Percentiles rank a stretch among this genome's conserved stretches.
phyloP scores from a whole-genome alignment of 2,888 invertebrate genomes.

The Vesta saturnalis region DNA sequence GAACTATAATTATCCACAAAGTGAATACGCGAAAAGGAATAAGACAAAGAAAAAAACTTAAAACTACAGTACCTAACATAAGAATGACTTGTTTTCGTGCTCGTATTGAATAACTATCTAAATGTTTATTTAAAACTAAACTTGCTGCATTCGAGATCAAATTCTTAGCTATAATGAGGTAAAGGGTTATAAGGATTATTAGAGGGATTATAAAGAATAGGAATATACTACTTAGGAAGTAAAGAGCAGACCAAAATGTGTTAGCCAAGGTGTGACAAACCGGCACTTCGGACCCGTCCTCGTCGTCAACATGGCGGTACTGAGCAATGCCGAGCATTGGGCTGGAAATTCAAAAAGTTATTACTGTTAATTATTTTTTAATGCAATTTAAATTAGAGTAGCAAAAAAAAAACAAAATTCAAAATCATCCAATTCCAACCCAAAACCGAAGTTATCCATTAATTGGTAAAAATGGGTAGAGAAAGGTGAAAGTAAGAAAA shows the following conservation, averaged over 20 bases:
- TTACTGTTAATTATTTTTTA: constrained; percentile 16
- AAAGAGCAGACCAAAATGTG: constrained; percentile 78
- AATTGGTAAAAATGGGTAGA: constrained; percentile 28
- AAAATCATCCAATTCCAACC: constrained; percentile 50
- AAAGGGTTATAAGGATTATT: constrained; percentile 80
- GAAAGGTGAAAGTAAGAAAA: constrained; percentile 26
- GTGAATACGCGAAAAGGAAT: constrained; percentile 87
- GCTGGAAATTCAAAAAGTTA: constrained; percentile 69
- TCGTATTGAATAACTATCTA: constrained; percentile 75
- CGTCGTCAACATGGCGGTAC: constrained; percentile 73
- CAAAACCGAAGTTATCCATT: constrained; percentile 39
- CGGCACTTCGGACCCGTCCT: constrained; percentile 75
- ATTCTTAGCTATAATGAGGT: constrained; percentile 85
- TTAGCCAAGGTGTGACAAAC: constrained; percentile 84
- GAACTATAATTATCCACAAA: constrained; percentile 82
- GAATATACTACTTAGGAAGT: constrained; percentile 81
- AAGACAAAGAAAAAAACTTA: constrained; percentile 88
- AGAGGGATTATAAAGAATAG: constrained; percentile 86
- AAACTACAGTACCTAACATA: constrained; percentile 87
- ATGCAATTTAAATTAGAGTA: constrained; percentile 12
- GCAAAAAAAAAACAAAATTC: constrained; percentile 31
- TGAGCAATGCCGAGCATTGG: constrained; percentile 82
- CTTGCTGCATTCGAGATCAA: constrained; percentile 77
- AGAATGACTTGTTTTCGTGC: constrained; percentile 85
- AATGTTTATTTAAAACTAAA: constrained; percentile 76